These are phyloP conservation scores for Leptodirus hochenwartii DNA, from an alignment of 2,888 invertebrate genomes.

Conservation along the genomic window DNA sequence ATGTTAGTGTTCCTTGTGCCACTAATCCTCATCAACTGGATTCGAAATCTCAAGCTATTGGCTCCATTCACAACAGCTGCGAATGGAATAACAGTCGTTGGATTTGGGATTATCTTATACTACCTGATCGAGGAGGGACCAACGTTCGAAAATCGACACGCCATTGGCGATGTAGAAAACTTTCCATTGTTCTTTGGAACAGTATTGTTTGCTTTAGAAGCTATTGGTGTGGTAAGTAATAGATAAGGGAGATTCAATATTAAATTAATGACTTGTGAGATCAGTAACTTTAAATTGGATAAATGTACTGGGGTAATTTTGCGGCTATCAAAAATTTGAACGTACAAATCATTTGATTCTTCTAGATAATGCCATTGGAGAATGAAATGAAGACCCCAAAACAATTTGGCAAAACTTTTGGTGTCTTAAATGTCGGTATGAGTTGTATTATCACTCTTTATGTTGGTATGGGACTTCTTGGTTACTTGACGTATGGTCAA, in stretches of 20 bases:
- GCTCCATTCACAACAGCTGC: slow-evolving; percentile 74
- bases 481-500: slow-evolving; percentile 71
- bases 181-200: slow-evolving; percentile 79
- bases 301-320: no score
- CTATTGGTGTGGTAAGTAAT: slow-evolving; percentile 53
- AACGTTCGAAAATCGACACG: slow-evolving; percentile 28
- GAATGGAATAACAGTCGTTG: slow-evolving; percentile 58
- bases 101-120: slow-evolving; percentile 57
- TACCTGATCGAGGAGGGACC: slow-evolving; percentile 48
- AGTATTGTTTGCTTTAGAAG: slow-evolving; percentile 75
- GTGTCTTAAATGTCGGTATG: slow-evolving; percentile 78
- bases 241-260: no score
- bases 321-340: no score
- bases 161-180: slow-evolving; percentile 30
- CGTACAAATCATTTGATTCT: slow-evolving; percentile 11
- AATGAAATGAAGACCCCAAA: slow-evolving; percentile 85
- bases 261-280: no score
- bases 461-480: slow-evolving; percentile 76
- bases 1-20: slow-evolving; percentile 58
- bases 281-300: no score
- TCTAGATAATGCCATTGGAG: slow-evolving; percentile 76
- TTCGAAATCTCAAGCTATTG: slow-evolving; percentile 57
- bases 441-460: slow-evolving; percentile 65
- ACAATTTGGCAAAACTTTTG: slow-evolving; percentile 59
- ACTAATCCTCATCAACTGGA: slow-evolving; percentile 48